Evolutionary conservation across 2,797 vertebrate species (phyloP), one percentile per base, ranked within the genome.

Genomic region (Phaenicophaeus curvirostris): DNA sequence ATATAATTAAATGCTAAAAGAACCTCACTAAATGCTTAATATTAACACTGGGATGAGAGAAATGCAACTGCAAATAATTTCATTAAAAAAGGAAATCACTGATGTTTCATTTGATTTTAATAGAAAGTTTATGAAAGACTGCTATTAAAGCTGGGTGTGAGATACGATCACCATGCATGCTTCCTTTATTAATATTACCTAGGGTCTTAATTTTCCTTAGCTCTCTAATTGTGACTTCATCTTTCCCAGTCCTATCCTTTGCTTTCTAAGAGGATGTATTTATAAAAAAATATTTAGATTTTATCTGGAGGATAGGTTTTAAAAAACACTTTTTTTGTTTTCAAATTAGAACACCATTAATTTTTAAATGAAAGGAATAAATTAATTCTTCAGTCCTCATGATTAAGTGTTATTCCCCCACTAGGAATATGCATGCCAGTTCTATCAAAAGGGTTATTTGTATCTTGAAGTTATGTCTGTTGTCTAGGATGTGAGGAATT

Each of bases 401-500:
- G 28, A 39, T 44, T 11, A 68, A 82, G 77, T 62, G 5, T 42
- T 86, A 53, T 76, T 87, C 53, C 21, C 5, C 17, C 24, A 44
- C n/a, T 35, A 67, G 27, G 82, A 61, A 5, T 27, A 71, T 23
- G 14, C 55, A 51, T 55, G 69, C 35, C 75, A 78, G 10, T 81
- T 84, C 44, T 57, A 79, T 50, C 71, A 67, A 39, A 53, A 82
- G 15, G 30, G 9, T 61, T 75, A 69, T 84, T 91, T 91, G 62
- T 79, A 37, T 93, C 87, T 62, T 90, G 53, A 86, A 84, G 91
- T 94, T 75, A 42, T 76, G 89, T 91, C 92, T 96, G 85, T 96
- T 79, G 92, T 88, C 85, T 94, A 85, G 87, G 74, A 93, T 69
- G 73, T 95, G 82, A n/a, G 50, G 77, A 94, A 84, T 17, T 58